Evolutionary conservation across 2,888 invertebrate genomes (phyloP), one percentile per base, ranked within the genome.

Genomic region (Cryptosula pallasiana): DNA sequence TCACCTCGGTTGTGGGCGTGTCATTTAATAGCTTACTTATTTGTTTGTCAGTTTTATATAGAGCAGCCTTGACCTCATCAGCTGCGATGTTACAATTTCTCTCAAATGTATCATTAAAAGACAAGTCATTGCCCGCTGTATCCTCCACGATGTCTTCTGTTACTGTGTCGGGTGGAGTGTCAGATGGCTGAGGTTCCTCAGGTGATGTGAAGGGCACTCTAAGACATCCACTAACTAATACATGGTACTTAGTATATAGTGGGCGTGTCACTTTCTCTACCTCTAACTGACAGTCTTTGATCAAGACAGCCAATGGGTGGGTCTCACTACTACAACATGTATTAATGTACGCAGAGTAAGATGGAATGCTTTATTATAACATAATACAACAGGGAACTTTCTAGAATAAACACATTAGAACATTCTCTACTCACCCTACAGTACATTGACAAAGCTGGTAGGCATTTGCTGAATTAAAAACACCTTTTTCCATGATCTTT

Each of bases 11-110:
- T 45, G 63, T 9, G 3, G 27, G 25, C 3, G 25, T 27, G n/a
- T 32, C 34, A 32, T 63, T 63, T 9, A 63, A 5, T 34, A 63
- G 32, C 32, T 63, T 63, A n/a, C 63, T 63, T 16, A 63, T 63
- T 32, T 63, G 29, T 32, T 63, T 63, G 63, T 63, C 63, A 32
- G 29, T 32, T 27, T 25, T 63, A 34, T 63, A 63, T 63, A 25
- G 25, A 27, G 63, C 63, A 5, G 16, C 27, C 32, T 63, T 63
- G 32, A 63, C 27, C 32, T 63, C 63, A 3, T 63, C 63, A 63
- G 16, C 63, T 25, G 63, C 20, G 13, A 63, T 2, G 32, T 63
- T 63, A 32, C 63, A 63, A n/a, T 63, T 63, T 32, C 32, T 32
- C n/a, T 63, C 63, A 63, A 63, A 27, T 25, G 63, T 32, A 45